These are phyloP conservation scores for Urosaurus nigricauda DNA, from an alignment of 2,797 vertebrate species.

Conservation along the genomic window DNA sequence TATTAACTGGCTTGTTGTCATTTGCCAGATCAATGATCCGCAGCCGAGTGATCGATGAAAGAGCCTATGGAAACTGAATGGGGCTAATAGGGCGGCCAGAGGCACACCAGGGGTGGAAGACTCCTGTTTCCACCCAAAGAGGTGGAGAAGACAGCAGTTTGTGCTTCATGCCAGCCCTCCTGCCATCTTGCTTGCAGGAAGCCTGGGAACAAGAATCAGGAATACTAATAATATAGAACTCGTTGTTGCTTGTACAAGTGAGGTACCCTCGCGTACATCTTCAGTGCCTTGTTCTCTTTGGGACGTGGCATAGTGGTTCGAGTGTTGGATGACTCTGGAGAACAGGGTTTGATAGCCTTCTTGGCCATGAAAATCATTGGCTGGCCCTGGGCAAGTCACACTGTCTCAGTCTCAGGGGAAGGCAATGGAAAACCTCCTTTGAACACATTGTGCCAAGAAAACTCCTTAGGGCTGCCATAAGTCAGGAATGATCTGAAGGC, in stretches of 20 bases:
- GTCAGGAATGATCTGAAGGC: too few species aligned
- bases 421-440: too few species aligned
- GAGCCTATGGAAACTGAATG: conserved; percentile 80
- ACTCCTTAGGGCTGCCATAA: too few species aligned
- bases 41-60: conserved; percentile 85
- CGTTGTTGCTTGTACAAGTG: not conserved
- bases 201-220: not conserved
- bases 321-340: too few species aligned
- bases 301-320: too few species aligned
- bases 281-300: not conserved
- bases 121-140: not conserved
- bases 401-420: too few species aligned
- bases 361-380: too few species aligned
- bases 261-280: not conserved
- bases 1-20: conserved; percentile 84
- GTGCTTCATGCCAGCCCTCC: too few species aligned
- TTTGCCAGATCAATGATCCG: conserved; percentile 89
- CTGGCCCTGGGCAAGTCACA: too few species aligned
- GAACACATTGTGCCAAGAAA: too few species aligned
- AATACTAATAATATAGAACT: not conserved
- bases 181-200: not conserved
- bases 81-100: conserved; percentile 79
- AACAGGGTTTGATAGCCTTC: too few species aligned
- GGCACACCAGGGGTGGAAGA: conserved; percentile 73
- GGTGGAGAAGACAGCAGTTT: not conserved